Conservation (phyloP, 2,113 vertebrate species). For the Furnarius figulus region DNA sequence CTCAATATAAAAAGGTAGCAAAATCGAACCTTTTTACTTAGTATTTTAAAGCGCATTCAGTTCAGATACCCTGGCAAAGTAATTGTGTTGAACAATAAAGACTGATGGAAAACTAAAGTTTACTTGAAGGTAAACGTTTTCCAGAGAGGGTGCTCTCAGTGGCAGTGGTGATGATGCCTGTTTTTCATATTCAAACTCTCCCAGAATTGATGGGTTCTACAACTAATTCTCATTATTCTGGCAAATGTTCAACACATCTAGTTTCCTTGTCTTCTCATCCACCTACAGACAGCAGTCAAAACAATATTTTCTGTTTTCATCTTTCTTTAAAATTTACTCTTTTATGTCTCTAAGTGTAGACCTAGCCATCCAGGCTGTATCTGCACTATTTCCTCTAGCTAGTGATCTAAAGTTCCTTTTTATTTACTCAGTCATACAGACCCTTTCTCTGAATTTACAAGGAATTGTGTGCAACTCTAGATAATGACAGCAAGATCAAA, state of each 20-base stretch:
- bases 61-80: neutral
- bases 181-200: neutral
- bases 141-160: neutral
- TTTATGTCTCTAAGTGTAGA: neutral
- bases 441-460: neutral
- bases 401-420: neutral
- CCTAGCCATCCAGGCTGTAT: neutral
- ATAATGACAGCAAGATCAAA: neutral
- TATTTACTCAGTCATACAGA: neutral
- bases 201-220: neutral
- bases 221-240: neutral
- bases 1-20: slow-evolving; percentile 24
- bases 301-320: neutral
- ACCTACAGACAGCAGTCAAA: neutral
- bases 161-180: neutral
- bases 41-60: neutral
- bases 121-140: neutral
- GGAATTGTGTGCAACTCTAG: neutral
- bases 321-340: neutral
- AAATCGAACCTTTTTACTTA: neutral
- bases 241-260: neutral
- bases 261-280: neutral
- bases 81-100: neutral
- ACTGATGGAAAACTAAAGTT: neutral
- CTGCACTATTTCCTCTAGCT: neutral